Base-by-base conservation (phyloP, 2,797 vertebrate species). In the Galagoides demidoff region DNA sequence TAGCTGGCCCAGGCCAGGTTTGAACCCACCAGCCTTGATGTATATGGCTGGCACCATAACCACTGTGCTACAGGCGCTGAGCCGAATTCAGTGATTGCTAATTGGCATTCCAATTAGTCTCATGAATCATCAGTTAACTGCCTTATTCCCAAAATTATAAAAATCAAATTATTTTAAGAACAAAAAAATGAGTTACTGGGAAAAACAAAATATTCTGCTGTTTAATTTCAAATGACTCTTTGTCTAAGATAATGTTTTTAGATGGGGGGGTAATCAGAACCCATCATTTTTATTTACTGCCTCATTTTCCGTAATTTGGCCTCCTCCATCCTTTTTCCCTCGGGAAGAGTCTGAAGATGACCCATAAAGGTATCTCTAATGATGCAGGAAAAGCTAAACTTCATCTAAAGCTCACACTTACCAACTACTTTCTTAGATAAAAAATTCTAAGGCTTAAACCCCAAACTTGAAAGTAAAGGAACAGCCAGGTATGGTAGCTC, bases 141-240 rank as follows among this genome's bases (percentile, higher is more conserved):
- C 71, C 31, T 89, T 82, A 74, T 66, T 74, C 66, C 59, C 59
- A 45, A 94, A 84, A 64, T 20, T 66, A 89, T 52, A 71, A 85
- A 96, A 95, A 76, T 1, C 34, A 93, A 95, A 74, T 93, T 83
- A 52, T 95, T 85, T 93, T 64, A 89, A 95, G 16, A 90, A 92
- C 22, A 71, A 71, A 87, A 88, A 87, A 45, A 39, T 81, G 25
- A 84, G 45, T 88, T 66, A 87, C 23, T 23, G 49, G 81, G 84
- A 89, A 59, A 79, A 49, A 49, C 7, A 83, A 94, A 94, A 85
- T 49, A 71, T 39, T 57, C 66, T 70, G n/a, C 22, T 78, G 55
- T 76, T 76, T 71, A 61, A 81, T 39, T 79, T 90, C 73, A 95
- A 96, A 82, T 90, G 63, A 74, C 55, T 79, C 83, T 37, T 88